Evolutionary conservation across 2,888 invertebrate species (phyloP), one percentile per base, ranked within the genome.

Genomic region (Habroteleia sp.): DNA sequence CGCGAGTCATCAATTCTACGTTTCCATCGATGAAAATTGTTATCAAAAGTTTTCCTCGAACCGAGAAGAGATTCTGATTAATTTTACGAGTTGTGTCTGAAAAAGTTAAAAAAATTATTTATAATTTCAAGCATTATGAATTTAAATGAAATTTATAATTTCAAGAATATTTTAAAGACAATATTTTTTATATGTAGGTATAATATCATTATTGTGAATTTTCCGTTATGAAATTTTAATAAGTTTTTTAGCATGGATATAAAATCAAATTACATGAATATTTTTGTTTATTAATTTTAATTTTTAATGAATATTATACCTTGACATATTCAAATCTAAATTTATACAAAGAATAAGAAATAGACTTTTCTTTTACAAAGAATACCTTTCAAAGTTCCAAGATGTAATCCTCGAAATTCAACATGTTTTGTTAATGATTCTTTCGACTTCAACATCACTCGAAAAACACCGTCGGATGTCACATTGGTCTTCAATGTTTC

Each of bases 401-500:
- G 72, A 10, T 74, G 29, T 11, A 77, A 50, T 52, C 82, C 83
- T 60, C 77, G 78, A 25, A 83, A 85, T 37, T 80, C 77, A n/a
- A 86, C 52, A 54, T 81, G 78, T 6, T 62, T 17, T 2, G 58
- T 80, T n/a, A 77, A 46, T 11, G 76, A 74, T 56, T 75, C 73
- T 14, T 65, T 78, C 0, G 83, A 72, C 62, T 79, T 78, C 0
- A 83, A 46, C 0, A 39, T 13, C 11, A 79, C 2, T 27, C 71
- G 42, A 14, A 75, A 7, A 4, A 69, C 48, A 50, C 79, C 80
- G 44, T 76, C 78, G 8, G 74, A 52, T 8, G 33, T 56, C 1
- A 44, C 39, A 27, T 35, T 52, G 6, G 76, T 37, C 4, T 41
- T 62, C 16, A 75, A 5, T 35, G 77, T 73, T 35, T 81, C 79